phyloP scores from a whole-genome alignment of 2,888 invertebrate genomes.

The Drosophila hamatofila region DNA sequence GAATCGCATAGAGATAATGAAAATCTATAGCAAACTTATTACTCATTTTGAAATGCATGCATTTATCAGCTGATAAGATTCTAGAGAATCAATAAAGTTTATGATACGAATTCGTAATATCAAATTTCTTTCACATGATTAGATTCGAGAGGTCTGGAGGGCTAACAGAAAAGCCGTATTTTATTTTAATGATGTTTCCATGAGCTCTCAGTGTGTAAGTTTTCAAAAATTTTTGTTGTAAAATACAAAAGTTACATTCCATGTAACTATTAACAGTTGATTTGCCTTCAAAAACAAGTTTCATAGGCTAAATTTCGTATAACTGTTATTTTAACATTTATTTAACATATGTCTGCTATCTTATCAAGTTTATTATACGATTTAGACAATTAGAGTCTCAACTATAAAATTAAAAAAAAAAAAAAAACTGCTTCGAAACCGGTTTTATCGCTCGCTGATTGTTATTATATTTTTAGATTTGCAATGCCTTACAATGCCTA shows the following conservation, averaged over 20 bases:
- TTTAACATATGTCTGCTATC: not conserved
- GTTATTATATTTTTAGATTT: constrained; percentile 3
- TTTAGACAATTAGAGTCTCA: not conserved
- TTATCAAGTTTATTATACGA: not conserved
- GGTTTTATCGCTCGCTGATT: not conserved
- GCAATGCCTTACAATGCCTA: constrained; percentile 7
- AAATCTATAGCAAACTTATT: not conserved
- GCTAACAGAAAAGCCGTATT: not conserved
- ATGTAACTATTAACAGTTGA: not conserved
- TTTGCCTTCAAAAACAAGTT: not conserved
- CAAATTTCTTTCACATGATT: constrained; percentile 18
- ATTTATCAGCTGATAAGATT: constrained; percentile 45
- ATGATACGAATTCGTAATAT: constrained; percentile 8
- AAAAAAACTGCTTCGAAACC: not conserved
- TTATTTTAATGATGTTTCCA: not conserved
- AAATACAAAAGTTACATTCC: not conserved
- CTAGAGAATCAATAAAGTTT: not conserved
- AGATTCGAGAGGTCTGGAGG: constrained; percentile 20
- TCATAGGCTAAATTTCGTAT: no score
- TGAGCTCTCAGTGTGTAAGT: not conserved
- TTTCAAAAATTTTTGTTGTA: not conserved
- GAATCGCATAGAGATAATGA: not conserved
- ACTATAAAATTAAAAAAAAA: not conserved
- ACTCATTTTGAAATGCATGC: constrained; percentile 4
- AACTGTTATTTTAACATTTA: not conserved